phyloP scores from a whole-genome alignment of 2,113 vertebrate species.

The Ctenodactylus gundi region DNA sequence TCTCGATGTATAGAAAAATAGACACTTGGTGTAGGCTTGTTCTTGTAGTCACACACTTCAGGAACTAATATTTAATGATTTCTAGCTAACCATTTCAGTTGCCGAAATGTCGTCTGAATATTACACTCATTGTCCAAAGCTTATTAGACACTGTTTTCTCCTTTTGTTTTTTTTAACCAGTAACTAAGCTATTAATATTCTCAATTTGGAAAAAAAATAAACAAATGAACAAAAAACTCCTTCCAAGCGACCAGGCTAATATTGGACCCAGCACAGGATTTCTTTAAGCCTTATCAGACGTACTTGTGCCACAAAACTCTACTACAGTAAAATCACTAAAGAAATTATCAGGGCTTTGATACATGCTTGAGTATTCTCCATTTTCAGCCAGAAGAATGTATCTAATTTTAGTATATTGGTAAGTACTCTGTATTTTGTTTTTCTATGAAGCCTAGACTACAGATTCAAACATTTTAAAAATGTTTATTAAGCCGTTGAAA shows the following conservation, averaged over 20 bases:
- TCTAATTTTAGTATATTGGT: neutral
- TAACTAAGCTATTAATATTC: conserved; percentile 1
- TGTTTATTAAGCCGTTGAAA: neutral
- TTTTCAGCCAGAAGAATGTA: neutral
- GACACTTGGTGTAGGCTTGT: neutral
- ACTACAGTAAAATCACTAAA: neutral
- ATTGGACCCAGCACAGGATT: neutral
- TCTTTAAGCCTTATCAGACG: neutral
- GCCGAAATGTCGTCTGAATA: conserved; percentile 44
- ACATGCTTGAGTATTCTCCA: neutral
- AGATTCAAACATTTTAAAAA: neutral
- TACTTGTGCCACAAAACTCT: neutral
- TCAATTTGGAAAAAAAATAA: conserved; percentile 21
- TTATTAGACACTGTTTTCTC: neutral
- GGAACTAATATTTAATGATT: conserved; percentile 46
- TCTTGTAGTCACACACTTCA: conserved; percentile 2
- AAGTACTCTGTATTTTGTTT: neutral
- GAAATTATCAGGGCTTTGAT: neutral
- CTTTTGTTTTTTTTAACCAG: neutral
- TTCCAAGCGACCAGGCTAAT: neutral
- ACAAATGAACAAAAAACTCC: no score
- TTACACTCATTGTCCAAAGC: neutral
- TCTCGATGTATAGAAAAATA: neutral
- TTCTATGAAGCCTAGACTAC: neutral
- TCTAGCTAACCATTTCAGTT: conserved; percentile 13